Base-by-base conservation (phyloP, 2,797 vertebrate genomes). In the Bucorvus abyssinicus region DNA sequence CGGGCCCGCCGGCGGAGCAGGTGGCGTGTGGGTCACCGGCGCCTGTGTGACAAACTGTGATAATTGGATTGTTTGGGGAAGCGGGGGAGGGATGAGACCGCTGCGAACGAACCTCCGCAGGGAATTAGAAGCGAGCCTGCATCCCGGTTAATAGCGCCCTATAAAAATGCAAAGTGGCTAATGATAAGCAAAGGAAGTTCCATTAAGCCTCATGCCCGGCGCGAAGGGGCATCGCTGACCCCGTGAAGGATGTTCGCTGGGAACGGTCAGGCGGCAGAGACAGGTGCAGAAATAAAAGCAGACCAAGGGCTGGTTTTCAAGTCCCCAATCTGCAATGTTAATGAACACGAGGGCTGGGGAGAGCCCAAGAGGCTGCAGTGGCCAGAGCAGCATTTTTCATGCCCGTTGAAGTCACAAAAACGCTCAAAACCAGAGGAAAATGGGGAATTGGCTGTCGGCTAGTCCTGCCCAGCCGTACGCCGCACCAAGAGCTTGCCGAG, bases 11-110 rank as follows among this genome's bases (percentile, higher is more conserved):
- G 80, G 68, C 1, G 0, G 94, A 92, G 93, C 92, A 95, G 81
- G 92, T 93, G 89, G 85, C 47, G 10, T 77, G 82, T 50, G 69
- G 96, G 78, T 87, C 94, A 93, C 27, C 57, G 52, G 29, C 2
- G 24, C 53, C 74, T 79, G 42, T 84, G 86, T 92, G 94, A 95
- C 87, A 84, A 96, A 93, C 93, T 97, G 84, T 94, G 79, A 93
- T 96, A 97, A 95, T 94, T 88, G 94, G 96, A 97, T 97, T 97
- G 96, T 93, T 94, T 94, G 96, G 87, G 93, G 84, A 86, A 86
- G 56, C 1, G 26, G 84, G 76, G 65, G 63, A 79, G 73, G 84
- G 94, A 84, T 90, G 91, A 9, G 74, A 92, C 79, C 12, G 10
- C 77, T 60, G 89, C 55, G 93, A 75, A 75, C 91, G 57, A 95